phyloP scores from a whole-genome alignment of 1,140 invertebrate genomes.

The Parasteatoda tepidariorum region DNA sequence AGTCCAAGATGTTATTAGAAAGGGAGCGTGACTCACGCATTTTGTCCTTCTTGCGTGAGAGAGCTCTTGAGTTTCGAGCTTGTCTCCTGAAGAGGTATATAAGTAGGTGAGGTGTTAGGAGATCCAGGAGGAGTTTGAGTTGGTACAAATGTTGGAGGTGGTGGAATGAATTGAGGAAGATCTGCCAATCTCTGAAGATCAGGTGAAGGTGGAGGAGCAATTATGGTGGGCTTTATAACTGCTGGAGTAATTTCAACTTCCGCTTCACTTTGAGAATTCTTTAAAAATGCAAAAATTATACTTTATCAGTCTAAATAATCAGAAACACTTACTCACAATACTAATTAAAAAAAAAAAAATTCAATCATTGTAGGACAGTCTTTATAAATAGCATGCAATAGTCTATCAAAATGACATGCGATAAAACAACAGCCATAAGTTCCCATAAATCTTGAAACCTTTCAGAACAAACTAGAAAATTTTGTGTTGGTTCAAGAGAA shows the following conservation, averaged over 20 bases:
- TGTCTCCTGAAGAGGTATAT: slow-evolving; percentile 31
- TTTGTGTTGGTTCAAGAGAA: too few species aligned
- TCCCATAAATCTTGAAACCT: too few species aligned
- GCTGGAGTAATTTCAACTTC: slow-evolving; percentile 18
- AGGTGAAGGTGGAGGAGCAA: slow-evolving; percentile 54
- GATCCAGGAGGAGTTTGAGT: background rate
- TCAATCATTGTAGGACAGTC: too few species aligned
- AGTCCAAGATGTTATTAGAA: slow-evolving; percentile 30
- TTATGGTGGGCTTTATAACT: slow-evolving; percentile 7
- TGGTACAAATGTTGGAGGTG: slow-evolving; percentile 26
- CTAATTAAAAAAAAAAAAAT: too few species aligned
- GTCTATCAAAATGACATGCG: too few species aligned
- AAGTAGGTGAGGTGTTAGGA: background rate
- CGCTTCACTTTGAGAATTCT: background rate
- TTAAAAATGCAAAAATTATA: background rate
- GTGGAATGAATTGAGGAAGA: slow-evolving; percentile 22
- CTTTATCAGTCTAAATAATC: background rate
- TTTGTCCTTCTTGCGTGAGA: slow-evolving; percentile 12
- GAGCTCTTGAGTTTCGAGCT: background rate
- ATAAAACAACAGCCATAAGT: too few species aligned
- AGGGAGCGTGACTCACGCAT: slow-evolving; percentile 43
- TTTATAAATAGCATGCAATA: too few species aligned
- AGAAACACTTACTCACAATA: too few species aligned
- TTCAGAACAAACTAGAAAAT: too few species aligned
- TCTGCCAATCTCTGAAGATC: slow-evolving; percentile 19